Conservation (phyloP, 2,888 invertebrate species). For the Hydroisotoma schaefferi region DNA sequence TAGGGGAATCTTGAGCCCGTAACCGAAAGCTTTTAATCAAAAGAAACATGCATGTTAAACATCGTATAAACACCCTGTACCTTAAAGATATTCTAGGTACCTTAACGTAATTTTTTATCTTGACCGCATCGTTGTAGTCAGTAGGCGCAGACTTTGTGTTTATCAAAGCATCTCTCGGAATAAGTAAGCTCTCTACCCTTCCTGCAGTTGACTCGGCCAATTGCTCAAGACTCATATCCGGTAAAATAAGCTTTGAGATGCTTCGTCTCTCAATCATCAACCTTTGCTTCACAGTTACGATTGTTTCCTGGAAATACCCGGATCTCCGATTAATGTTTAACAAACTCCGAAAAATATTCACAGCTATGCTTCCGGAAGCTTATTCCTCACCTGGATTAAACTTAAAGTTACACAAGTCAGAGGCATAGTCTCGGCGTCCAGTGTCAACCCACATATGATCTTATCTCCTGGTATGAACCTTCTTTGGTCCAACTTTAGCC, state of each 20-base stretch:
- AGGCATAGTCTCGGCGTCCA: not conserved
- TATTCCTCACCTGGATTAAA: slow-evolving; percentile 6
- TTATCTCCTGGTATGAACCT: slow-evolving; percentile 28
- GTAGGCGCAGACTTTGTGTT: not conserved
- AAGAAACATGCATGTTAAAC: no score
- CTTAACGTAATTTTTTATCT: not conserved
- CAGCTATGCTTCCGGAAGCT: no score
- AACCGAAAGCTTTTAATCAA: no score
- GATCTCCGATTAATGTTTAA: not conserved
- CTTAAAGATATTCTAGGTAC: no score
- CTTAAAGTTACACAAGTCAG: not conserved
- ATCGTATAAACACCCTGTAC: no score
- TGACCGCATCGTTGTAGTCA: not conserved
- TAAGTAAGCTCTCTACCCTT: not conserved
- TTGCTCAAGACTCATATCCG: not conserved
- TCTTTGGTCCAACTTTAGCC: slow-evolving; percentile 9
- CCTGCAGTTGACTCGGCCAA: no score
- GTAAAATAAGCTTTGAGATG: not conserved
- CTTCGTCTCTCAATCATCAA: slow-evolving; percentile 9
- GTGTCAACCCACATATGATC: not conserved
- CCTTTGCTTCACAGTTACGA: not conserved
- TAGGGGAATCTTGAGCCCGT: no score
- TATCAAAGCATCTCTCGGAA: slow-evolving; percentile 1
- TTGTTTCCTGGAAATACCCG: slow-evolving; percentile 2
- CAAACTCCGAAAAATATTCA: no score